These are phyloP conservation scores for Gymnogyps californianus DNA, from an alignment of 2,113 vertebrate species.

Conservation along the genomic window DNA sequence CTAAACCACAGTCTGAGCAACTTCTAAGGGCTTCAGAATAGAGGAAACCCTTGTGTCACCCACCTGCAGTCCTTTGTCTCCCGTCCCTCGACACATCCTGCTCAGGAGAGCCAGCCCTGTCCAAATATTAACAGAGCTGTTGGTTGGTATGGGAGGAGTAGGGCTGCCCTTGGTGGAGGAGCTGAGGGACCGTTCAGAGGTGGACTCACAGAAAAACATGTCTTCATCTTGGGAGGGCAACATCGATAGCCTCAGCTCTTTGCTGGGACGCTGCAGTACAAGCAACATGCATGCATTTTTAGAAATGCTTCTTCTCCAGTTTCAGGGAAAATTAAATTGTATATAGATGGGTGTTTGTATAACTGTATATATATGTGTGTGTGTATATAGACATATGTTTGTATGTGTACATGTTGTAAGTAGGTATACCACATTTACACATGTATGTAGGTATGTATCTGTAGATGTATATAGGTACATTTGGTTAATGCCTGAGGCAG, in stretches of 20 bases:
- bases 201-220: not conserved
- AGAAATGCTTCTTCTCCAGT: not conserved
- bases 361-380: not conserved
- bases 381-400: not conserved
- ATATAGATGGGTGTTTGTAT: not conserved
- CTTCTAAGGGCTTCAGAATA: not conserved
- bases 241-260: not conserved
- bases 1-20: not conserved
- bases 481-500: not conserved
- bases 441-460: not conserved
- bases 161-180: not conserved
- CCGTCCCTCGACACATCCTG: not conserved
- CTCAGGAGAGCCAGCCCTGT: not conserved
- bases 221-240: not conserved
- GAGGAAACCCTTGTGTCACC: not conserved
- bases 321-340: not conserved
- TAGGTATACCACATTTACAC: not conserved
- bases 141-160: not conserved
- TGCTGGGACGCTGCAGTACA: not conserved
- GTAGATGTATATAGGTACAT: not conserved
- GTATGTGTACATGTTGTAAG: not conserved
- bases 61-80: not conserved
- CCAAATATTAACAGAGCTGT: not conserved
- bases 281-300: not conserved
- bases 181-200: not conserved